Evolutionary conservation across 2,888 invertebrate species (phyloP), one percentile per base, ranked within the genome.

Genomic region (Hololepta plana): DNA sequence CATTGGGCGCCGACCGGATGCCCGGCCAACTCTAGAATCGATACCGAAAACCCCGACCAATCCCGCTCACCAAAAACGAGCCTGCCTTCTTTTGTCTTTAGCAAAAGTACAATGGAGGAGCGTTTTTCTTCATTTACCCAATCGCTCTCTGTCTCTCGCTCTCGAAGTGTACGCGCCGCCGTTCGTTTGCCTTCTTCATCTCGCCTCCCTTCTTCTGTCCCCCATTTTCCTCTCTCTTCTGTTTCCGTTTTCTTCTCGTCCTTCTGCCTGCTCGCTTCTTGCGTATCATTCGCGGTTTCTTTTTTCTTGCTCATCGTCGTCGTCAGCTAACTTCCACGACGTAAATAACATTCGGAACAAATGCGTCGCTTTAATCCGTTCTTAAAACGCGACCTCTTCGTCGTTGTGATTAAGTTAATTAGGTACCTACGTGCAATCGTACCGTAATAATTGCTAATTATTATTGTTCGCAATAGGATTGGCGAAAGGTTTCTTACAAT

Each of bases 21-120:
- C 49, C 47, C 46, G 47, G 48, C 49, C 45, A 47, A 44, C 46
- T 47, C 47, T 42, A 45, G 46, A 50, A 52, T 51, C 53, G 51
- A 52, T 52, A 51, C 45, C 40, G 37, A 38, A 42, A 40, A 45
- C 47, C 44, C 49, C 44, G 25, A 25, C 48, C 53, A 52, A 53
- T 51, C 51, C 49, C 41, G 44, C 45, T 44, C 45, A 45, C 41
- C 44, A 42, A 43, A 47, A 42, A 42, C 44, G 41, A 44, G 43
- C 49, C 51, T 43, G 48, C 51, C 51, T 51, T 51, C 51, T 51
- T 53, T 53, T 53, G 51, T 52, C 50, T 53, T 49, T 47, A 36
- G 40, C 42, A 37, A 43, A n/a, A n/a, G 48, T 51, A 53, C 53
- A 53, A 53, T 53, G 53, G 53, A 47, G 52, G 52, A 49, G 44